A percentile compares a stretch with the other conserved stretches of the same genome.
Conservation (phyloP, 2,113 vertebrate genomes). For the Epinephelus moara region DNA sequence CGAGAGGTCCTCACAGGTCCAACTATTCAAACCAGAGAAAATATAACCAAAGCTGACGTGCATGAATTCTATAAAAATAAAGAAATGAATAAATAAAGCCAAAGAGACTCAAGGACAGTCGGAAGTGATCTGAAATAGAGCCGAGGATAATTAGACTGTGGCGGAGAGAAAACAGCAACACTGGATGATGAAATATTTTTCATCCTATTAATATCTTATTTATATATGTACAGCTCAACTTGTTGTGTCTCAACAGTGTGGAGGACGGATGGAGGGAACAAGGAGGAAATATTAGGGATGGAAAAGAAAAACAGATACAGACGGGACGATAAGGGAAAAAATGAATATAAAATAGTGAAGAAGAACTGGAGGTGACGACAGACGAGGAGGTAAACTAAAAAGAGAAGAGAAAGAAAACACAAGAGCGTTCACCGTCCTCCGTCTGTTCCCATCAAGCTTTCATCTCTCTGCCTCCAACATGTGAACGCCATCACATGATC, state of each 20-base stretch:
- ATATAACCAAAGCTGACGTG: background rate
- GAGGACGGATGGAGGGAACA: background rate
- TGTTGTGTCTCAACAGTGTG: background rate
- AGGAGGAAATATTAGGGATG: background rate
- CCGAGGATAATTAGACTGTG: background rate
- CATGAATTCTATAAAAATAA: background rate
- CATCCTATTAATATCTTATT: conserved; percentile 2
- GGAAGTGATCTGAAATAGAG: background rate
- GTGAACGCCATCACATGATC: conserved; percentile 18
- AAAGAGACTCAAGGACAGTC: background rate
- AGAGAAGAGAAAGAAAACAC: background rate
- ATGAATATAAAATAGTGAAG: too few relatives aligned
- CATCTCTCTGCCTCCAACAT: conserved; percentile 35
- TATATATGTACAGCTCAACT: background rate
- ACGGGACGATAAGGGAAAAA: background rate
- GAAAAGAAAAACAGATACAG: background rate
- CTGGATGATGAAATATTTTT: background rate
- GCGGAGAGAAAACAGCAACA: background rate
- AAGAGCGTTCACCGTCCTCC: conserved; percentile 16
- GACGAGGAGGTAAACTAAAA: conserved; percentile 9
- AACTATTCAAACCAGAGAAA: background rate
- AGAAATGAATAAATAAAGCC: background rate
- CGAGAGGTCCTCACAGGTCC: background rate
- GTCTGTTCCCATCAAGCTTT: conserved; percentile 36
- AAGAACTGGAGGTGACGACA: background rate